These are phyloP conservation scores for Gallinago solitaria DNA, from an alignment of 2,797 vertebrate species.

Conservation along the genomic window DNA sequence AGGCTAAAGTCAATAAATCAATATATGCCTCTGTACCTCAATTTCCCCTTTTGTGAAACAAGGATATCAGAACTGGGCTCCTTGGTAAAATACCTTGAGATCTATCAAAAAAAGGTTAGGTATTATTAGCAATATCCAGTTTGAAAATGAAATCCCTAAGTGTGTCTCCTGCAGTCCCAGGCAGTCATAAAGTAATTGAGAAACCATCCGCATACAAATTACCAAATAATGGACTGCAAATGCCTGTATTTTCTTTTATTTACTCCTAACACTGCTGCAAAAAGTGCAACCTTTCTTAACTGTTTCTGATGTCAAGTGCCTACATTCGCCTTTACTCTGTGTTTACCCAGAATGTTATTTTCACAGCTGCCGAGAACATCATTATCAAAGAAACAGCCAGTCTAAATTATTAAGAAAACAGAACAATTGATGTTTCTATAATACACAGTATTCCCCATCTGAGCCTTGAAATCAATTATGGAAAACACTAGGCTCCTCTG, in stretches of 20 bases:
- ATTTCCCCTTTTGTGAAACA: neutral
- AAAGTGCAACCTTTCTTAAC: neutral
- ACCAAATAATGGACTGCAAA: neutral
- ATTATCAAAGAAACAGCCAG: constrained; percentile 20
- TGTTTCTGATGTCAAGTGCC: neutral
- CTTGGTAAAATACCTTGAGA: neutral
- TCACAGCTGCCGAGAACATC: constrained; percentile 6
- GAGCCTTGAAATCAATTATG: constrained; percentile 63
- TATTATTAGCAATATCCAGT: neutral
- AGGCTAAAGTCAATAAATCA: neutral
- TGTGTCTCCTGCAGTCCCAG: neutral
- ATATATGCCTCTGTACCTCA: neutral
- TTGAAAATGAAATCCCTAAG: neutral
- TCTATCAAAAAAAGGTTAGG: neutral
- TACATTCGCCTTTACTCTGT: neutral
- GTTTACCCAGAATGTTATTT: neutral
- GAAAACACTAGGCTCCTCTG: constrained; percentile 37
- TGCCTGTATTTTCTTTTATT: neutral
- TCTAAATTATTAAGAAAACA: constrained; percentile 29
- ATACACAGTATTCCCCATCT: constrained; percentile 43
- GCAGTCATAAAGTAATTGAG: neutral
- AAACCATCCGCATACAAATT: neutral
- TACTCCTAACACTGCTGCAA: neutral
- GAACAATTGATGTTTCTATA: constrained; percentile 59
- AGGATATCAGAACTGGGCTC: neutral